Evolutionary conservation across 2,113 vertebrate genomes (phyloP).

Genomic region (Seriola dumerili): DNA sequence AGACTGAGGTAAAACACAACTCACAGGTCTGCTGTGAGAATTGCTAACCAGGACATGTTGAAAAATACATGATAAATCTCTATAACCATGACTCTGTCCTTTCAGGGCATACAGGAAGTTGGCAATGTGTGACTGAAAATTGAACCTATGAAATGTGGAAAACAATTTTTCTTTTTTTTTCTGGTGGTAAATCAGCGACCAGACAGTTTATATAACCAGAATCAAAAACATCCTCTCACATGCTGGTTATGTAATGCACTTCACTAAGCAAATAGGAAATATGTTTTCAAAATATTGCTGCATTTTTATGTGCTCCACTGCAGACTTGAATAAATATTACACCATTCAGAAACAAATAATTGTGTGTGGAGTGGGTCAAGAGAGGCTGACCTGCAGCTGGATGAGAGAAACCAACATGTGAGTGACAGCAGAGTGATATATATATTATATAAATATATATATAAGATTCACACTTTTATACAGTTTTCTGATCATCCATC

Average conservation of each 20-base stretch:
- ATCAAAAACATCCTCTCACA: conserved; percentile 61
- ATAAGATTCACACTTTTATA: not conserved
- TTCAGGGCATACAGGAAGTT: not conserved
- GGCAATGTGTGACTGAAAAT: not conserved
- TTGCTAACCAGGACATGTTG: not conserved
- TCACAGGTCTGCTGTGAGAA: not conserved
- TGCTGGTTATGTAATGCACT: conserved; percentile 55
- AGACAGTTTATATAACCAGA: conserved; percentile 45
- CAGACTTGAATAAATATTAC: conserved; percentile 34
- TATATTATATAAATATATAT: too few species aligned
- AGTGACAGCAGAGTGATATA: not conserved
- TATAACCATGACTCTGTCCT: not conserved
- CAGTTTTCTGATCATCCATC: not conserved
- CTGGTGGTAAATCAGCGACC: conserved; percentile 10
- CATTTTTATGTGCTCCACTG: conserved; percentile 31
- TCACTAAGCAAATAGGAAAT: conserved; percentile 61
- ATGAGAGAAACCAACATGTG: not conserved
- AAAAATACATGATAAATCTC: not conserved
- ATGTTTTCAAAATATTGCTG: conserved; percentile 64
- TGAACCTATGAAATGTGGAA: not conserved
- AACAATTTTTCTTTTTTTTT: not conserved
- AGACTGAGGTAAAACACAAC: not conserved
- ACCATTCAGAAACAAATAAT: conserved; percentile 17
- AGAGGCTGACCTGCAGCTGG: not conserved
- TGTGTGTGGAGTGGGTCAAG: not conserved